Evolutionary conservation across 1,140 invertebrate genomes (phyloP).

Genomic region (Choristoneura fumiferana): DNA sequence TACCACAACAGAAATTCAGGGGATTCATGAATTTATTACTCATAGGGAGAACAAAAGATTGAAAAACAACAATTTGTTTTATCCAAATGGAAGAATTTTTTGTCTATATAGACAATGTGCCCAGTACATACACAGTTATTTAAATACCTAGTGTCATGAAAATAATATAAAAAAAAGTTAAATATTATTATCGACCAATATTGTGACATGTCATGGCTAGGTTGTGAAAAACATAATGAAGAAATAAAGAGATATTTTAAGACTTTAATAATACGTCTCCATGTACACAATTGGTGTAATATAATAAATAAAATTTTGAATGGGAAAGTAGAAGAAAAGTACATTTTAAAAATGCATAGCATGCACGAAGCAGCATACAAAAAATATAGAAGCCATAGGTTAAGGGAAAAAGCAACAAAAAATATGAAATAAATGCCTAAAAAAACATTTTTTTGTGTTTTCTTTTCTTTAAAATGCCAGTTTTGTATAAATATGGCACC

Average conservation of each 20-base stretch:
- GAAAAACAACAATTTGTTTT: neutral
- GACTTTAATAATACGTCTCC: neutral
- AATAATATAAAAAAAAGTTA: neutral
- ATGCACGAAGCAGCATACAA: neutral
- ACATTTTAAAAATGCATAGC: neutral
- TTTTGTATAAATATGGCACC: too few species aligned
- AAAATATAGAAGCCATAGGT: too few species aligned
- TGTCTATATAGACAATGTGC: neutral
- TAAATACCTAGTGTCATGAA: neutral
- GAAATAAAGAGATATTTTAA: neutral
- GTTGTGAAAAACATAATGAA: neutral
- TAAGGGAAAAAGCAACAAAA: too few species aligned
- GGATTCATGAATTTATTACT: neutral
- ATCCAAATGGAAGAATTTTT: neutral
- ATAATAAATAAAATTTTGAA: slow-evolving; percentile 8
- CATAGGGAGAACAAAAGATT: neutral
- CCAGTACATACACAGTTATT: neutral
- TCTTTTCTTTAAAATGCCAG: too few species aligned
- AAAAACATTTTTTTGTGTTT: too few species aligned
- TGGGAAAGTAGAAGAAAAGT: neutral
- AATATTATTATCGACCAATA: too few species aligned
- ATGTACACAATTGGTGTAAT: slow-evolving; percentile 13
- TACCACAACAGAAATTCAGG: neutral
- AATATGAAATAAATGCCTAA: too few species aligned
- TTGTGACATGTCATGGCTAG: neutral